A percentile compares a stretch with the other conserved stretches of the same genome.
phyloP scores from a whole-genome alignment of 2,888 invertebrate genomes.

The Magallana nippona region DNA sequence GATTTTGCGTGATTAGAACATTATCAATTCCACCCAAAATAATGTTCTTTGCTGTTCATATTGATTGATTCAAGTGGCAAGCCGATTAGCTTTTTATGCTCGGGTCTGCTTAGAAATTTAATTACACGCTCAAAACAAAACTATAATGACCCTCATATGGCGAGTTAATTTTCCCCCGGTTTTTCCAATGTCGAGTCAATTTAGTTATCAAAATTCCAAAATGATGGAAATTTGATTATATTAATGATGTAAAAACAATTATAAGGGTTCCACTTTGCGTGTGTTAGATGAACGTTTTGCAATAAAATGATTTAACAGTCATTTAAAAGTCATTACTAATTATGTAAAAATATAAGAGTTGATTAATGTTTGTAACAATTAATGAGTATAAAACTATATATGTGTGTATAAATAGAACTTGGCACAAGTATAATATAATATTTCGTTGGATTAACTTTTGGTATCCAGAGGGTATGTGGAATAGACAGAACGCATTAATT shows the following conservation, averaged over 20 bases:
- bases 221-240: neutral
- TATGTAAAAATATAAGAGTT: neutral
- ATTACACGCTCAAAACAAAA: neutral
- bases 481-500: no score
- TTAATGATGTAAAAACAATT: slow-evolving; percentile 9
- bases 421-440: no score
- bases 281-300: no score
- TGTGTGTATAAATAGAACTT: no score
- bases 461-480: no score
- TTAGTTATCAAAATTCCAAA: neutral
- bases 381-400: no score
- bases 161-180: neutral
- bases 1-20: slow-evolving; percentile 22
- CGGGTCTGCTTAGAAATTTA: neutral
- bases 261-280: neutral
- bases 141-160: neutral
- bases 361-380: neutral
- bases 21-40: slow-evolving; percentile 6
- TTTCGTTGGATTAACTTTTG: no score
- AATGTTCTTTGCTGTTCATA: neutral
- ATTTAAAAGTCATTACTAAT: no score
- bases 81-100: slow-evolving; percentile 31
- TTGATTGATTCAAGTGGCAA: slow-evolving; percentile 25
- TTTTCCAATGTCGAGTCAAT: neutral
- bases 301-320: no score